Evolutionary conservation across 2,113 vertebrate species (phyloP).

Genomic region (Ceratotherium simum): DNA sequence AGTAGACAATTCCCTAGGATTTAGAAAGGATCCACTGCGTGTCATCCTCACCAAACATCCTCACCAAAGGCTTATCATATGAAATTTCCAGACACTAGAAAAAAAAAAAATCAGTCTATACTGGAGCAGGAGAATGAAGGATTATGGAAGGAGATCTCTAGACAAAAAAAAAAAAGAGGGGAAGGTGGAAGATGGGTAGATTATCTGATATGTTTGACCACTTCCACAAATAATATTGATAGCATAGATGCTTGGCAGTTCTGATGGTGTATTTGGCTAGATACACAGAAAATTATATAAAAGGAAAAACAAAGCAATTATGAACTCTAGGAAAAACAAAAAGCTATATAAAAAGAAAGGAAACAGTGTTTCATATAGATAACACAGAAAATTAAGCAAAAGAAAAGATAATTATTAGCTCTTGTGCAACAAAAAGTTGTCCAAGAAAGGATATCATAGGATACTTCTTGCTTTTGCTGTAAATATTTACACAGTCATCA

Average conservation of each 20-base stretch:
- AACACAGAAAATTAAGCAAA: slow-evolving; percentile 35
- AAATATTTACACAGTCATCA: background rate
- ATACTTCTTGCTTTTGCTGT: background rate
- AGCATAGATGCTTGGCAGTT: background rate
- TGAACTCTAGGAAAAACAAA: slow-evolving; percentile 9
- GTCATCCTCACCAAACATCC: background rate
- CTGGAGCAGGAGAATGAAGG: background rate
- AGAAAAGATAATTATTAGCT: slow-evolving; percentile 34
- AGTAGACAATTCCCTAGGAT: background rate
- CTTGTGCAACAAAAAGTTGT: background rate
- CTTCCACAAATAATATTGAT: slow-evolving; percentile 28
- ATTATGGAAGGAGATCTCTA: background rate
- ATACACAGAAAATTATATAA: background rate
- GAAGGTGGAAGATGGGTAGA: background rate
- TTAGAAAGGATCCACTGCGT: background rate
- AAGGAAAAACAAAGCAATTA: slow-evolving; percentile 10
- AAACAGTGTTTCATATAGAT: background rate
- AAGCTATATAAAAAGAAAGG: background rate
- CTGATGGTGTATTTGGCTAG: background rate
- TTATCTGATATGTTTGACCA: background rate
- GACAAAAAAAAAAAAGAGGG: rapidly evolving
- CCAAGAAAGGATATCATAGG: background rate
- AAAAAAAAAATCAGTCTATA: background rate
- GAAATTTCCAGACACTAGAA: slow-evolving; percentile 16
- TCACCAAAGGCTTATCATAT: background rate